Evolutionary conservation across 2,797 vertebrate species (phyloP).

Genomic region (Otolemur crassicaudatus): DNA sequence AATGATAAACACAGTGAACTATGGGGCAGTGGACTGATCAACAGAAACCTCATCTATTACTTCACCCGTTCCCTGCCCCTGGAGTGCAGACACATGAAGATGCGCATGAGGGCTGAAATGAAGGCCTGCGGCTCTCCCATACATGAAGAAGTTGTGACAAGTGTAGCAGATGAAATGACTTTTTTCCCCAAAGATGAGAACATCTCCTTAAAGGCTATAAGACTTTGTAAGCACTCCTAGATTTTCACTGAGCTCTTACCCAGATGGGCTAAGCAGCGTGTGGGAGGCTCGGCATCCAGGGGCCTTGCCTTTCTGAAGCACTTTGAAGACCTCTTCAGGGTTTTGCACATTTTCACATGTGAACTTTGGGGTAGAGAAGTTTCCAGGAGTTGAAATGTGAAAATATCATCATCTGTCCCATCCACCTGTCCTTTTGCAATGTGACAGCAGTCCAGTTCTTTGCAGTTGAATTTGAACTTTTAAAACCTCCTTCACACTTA

Average conservation of each 20-base stretch:
- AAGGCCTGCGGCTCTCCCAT: constrained; percentile 74
- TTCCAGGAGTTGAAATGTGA: not conserved
- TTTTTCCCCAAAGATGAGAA: constrained; percentile 93
- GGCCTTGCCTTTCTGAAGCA: not conserved
- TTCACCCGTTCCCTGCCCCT: constrained; percentile 96
- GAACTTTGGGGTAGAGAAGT: not conserved
- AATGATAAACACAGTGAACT: constrained; percentile 97
- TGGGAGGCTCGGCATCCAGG: rapidly evolving
- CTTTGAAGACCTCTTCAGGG: constrained; percentile 49
- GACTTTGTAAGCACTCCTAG: constrained; percentile 92
- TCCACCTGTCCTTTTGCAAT: not conserved
- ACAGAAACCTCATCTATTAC: constrained; percentile 95
- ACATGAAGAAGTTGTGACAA: constrained; percentile 82
- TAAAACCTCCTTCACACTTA: not conserved
- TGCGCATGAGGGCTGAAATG: constrained; percentile 93
- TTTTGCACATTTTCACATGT: constrained; percentile 78
- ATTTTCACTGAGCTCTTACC: constrained; percentile 87
- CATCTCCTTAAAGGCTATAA: constrained; percentile 96
- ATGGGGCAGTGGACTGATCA: constrained; percentile 94
- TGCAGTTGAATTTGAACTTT: not conserved
- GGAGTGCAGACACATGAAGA: constrained; percentile 93
- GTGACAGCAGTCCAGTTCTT: rapidly evolving
- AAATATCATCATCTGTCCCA: not conserved
- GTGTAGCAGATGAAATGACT: constrained; percentile 91
- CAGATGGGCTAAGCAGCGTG: rapidly evolving